Conservation (phyloP, 2,888 invertebrate species). For the Brachylomia viminalis region DNA sequence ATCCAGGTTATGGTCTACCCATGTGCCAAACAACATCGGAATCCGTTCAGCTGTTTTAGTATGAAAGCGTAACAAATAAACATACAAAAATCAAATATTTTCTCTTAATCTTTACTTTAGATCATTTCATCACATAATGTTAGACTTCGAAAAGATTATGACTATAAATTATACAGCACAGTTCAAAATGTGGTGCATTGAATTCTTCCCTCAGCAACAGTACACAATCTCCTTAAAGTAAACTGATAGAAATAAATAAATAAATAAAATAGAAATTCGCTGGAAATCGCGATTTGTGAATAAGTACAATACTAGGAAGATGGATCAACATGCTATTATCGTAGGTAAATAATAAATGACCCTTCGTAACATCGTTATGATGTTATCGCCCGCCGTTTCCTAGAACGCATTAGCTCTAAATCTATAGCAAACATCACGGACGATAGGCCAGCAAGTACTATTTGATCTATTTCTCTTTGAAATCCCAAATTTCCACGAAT, state of each 20-base stretch:
- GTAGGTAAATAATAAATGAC: constrained; percentile 20
- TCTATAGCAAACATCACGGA: constrained; percentile 28
- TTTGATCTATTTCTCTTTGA: constrained; percentile 44
- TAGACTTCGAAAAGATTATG: neutral
- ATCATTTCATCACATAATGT: neutral
- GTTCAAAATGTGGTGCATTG: neutral
- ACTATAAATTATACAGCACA: neutral
- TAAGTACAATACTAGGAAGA: neutral
- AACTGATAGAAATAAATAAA: no score
- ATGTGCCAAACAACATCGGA: no score
- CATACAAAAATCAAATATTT: no score
- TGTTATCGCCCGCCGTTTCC: constrained; percentile 27
- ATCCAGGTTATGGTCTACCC: no score
- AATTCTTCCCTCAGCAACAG: neutral
- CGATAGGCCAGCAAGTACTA: constrained; percentile 28
- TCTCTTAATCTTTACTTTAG: no score
- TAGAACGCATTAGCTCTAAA: constrained; percentile 40
- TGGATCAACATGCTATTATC: constrained; percentile 15
- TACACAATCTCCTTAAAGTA: neutral
- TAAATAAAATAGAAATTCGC: no score
- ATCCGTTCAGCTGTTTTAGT: no score
- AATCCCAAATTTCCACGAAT: constrained; percentile 26
- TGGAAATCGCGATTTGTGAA: neutral
- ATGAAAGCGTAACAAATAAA: no score
- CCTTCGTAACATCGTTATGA: neutral